These are phyloP conservation scores for Nebria salina DNA, from an alignment of 2,888 invertebrate species.

Conservation along the genomic window DNA sequence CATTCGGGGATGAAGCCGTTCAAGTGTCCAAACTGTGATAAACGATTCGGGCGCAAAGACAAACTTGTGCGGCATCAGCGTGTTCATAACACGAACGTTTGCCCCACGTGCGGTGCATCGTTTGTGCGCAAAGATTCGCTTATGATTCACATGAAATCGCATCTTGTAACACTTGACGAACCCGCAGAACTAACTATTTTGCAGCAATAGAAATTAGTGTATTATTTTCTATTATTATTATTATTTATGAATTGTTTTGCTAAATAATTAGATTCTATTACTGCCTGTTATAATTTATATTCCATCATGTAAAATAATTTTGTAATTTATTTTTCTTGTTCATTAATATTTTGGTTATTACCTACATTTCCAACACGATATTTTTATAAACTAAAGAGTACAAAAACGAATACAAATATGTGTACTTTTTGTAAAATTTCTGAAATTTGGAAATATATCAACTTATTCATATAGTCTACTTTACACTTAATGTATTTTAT, in stretches of 20 bases:
- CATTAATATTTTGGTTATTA: neutral
- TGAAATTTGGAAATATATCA: neutral
- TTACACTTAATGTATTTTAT: neutral
- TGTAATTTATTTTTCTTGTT: neutral
- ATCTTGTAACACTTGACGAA: conserved; percentile 52
- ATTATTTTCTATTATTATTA: neutral
- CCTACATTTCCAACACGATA: neutral
- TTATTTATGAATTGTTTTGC: conserved; percentile 5
- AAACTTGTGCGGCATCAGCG: conserved; percentile 75
- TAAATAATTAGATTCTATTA: neutral
- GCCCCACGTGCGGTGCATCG: conserved; percentile 70
- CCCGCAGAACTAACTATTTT: conserved; percentile 26
- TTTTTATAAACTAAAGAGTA: conserved; percentile 16
- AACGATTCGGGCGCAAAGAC: conserved; percentile 74
- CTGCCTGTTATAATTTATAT: conserved; percentile 7
- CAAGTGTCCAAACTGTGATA: conserved; percentile 74
- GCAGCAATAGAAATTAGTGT: neutral
- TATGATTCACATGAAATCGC: conserved; percentile 69
- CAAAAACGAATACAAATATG: neutral
- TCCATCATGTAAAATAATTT: neutral
- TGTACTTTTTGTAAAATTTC: neutral
- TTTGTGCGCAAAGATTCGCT: conserved; percentile 70
- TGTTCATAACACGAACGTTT: conserved; percentile 70
- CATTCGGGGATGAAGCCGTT: conserved; percentile 76
- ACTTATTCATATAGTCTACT: neutral